Base-by-base conservation (phyloP, 2,888 invertebrate species). In the Xestia rhomboidea region DNA sequence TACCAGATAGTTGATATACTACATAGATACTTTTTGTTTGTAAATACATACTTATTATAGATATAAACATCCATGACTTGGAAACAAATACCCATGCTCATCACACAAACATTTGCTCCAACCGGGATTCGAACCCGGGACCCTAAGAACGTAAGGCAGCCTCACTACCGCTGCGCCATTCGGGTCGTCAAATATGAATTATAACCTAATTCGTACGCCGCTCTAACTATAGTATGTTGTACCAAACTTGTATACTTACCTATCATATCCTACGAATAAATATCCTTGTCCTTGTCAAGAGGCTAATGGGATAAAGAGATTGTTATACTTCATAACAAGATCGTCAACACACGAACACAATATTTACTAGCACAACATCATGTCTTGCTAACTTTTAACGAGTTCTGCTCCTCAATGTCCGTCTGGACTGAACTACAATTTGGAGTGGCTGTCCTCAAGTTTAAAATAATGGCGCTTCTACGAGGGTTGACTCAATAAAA, bases 401-500 rank as follows among this genome's bases (percentile, higher is more conserved):
- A 81, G 77, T 79, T 85, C 63, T 68, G 60, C 30, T 51, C 63
- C 62, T 64, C 78, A 79, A 81, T 73, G 66, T 71, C 66, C 64
- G 62, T 76, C 72, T 76, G 62, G n/a, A 21, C 38, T 72, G 44
- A 76, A 78, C 84, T 76, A 81, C 34, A 34, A 34, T 84, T 76
- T 79, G 54, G 72, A 74, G 60, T 74, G 46, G 73, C 57, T 87
- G 76, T 77, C 74, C 60, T 81, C 44, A 75, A 81, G 78, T 81
- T 87, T 77, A 77, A 78, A 85, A 87, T 87, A 84, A 87, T 84
- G 76, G 73, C 76, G 63, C 2, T 77, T 78, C 44, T 80, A 78
- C 74, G 72, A 73, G 86, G 13, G 44, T 18, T 62, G 78, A 86
- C 78, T 86, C 11, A 21, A 71, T 83, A 78, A 83, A 68, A 70